Conservation (phyloP, 2,797 vertebrate species). For the Huso huso region DNA sequence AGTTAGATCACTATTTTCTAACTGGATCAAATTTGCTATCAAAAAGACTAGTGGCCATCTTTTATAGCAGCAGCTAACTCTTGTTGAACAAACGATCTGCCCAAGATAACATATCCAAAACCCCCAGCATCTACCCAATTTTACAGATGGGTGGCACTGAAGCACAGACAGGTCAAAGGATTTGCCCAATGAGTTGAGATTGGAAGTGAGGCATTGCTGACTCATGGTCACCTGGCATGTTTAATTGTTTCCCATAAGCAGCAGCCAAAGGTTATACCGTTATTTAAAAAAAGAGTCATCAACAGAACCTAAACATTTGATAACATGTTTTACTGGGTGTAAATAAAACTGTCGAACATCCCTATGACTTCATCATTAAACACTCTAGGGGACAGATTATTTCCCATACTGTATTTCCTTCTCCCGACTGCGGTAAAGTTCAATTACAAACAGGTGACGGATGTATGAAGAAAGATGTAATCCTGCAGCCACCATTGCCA, state of each 20-base stretch:
- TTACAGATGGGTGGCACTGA: no score
- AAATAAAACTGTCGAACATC: background rate
- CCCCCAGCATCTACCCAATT: no score
- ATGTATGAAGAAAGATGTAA: background rate
- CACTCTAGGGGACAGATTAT: no score
- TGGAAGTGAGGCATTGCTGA: background rate
- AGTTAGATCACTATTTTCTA: background rate
- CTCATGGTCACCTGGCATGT: background rate
- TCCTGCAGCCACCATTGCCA: background rate
- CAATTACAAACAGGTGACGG: constrained; percentile 2
- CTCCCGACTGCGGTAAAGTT: background rate
- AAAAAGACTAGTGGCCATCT: no score
- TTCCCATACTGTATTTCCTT: background rate
- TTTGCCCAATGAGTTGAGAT: background rate
- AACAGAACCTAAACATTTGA: background rate
- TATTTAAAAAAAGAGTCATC: background rate
- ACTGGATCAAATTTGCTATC: no score
- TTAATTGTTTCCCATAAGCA: background rate
- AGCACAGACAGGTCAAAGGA: no score
- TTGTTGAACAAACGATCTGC: no score
- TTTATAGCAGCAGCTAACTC: no score
- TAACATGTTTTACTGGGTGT: background rate
- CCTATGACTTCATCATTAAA: background rate
- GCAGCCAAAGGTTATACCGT: background rate
- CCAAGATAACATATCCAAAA: no score